Evolutionary conservation across 2,113 vertebrate species (phyloP).

Genomic region (Sminthopsis crassicaudata): DNA sequence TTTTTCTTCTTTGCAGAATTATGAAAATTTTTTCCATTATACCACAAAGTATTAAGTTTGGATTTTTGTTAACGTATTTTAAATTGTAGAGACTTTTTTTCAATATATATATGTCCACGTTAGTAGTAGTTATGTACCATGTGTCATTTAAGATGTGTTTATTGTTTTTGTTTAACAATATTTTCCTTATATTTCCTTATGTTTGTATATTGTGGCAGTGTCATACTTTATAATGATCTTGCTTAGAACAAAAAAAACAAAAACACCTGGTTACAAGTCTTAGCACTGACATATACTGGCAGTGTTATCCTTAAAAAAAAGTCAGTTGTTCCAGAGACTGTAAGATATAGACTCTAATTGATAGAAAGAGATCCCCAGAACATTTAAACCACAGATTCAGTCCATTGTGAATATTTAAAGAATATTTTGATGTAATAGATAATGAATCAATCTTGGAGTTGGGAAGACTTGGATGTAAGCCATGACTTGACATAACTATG

Average conservation of each 20-base stretch:
- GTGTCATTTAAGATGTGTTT: not conserved
- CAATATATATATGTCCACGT: not conserved
- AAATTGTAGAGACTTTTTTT: not conserved
- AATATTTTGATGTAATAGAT: not conserved
- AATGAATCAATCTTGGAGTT: not conserved
- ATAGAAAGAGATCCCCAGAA: not conserved
- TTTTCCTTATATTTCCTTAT: not conserved
- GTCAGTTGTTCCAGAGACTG: not conserved
- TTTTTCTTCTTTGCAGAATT: not conserved
- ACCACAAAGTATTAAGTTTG: not conserved
- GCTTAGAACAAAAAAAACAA: not conserved
- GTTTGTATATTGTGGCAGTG: not conserved
- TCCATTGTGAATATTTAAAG: not conserved
- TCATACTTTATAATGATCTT: not conserved
- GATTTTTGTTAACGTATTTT: not conserved
- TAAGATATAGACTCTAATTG: not conserved
- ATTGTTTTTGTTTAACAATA: not conserved
- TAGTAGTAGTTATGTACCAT: not conserved
- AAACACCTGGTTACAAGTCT: not conserved
- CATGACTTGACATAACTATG: not conserved
- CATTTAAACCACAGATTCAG: not conserved
- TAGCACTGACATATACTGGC: not conserved
- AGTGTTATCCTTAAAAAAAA: not conserved
- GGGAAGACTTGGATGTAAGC: not conserved
- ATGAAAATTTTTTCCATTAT: not conserved